These are phyloP conservation scores for Lanius collurio DNA, from an alignment of 2,113 vertebrate species.

Conservation along the genomic window DNA sequence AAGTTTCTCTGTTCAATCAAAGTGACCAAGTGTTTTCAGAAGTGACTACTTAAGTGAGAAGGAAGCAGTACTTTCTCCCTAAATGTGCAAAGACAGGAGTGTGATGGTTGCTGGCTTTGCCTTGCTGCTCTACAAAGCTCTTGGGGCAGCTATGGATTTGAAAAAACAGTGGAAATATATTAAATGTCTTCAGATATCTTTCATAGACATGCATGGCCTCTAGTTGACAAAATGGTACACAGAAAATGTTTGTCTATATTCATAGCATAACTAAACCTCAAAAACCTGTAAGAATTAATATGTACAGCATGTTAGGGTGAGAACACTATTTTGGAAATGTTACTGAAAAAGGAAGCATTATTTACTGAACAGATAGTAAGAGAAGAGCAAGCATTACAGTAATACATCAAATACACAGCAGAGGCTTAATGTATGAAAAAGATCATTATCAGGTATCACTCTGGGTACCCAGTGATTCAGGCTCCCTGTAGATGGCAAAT, in stretches of 20 bases:
- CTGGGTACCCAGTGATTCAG: neutral
- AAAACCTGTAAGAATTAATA: neutral
- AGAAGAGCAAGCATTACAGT: neutral
- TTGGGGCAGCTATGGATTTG: neutral
- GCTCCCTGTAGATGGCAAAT: neutral
- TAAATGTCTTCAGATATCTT: neutral
- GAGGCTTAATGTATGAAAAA: neutral
- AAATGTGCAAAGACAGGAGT: neutral
- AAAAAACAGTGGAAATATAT: neutral
- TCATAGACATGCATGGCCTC: neutral
- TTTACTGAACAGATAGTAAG: neutral
- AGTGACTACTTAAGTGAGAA: neutral
- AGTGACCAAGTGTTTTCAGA: neutral
- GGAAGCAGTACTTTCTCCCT: neutral
- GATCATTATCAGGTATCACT: neutral
- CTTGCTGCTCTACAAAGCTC: neutral
- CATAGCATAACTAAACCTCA: neutral
- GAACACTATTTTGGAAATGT: neutral
- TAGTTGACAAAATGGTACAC: accelerated
- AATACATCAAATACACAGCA: neutral
- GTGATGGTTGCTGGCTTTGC: neutral
- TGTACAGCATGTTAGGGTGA: neutral
- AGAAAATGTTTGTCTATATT: neutral
- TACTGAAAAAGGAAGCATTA: neutral
- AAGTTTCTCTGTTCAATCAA: neutral